A percentile compares a stretch with the other conserved stretches of the same genome.
Conservation (phyloP, 2,888 invertebrate species). For the Neoscelio sp. region DNA sequence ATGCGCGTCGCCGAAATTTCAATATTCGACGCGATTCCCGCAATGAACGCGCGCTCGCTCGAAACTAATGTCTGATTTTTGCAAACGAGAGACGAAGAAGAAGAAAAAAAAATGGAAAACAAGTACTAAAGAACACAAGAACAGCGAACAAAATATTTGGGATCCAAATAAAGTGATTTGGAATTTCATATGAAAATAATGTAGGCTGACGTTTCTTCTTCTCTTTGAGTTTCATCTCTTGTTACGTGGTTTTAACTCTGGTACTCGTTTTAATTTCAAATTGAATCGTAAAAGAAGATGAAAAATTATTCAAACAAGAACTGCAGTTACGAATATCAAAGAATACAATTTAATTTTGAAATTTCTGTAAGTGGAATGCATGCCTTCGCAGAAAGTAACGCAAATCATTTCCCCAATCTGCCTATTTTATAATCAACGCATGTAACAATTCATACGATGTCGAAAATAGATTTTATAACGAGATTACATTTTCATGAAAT, state of each 20-base stretch:
- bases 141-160: conserved; percentile 36
- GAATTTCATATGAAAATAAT: conserved; percentile 41
- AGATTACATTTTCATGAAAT: too few species aligned
- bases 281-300: conserved; percentile 47
- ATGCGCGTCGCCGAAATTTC: conserved; percentile 66
- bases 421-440: conserved; percentile 14
- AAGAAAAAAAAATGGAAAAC: background rate
- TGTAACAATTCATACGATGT: conserved; percentile 2
- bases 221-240: conserved; percentile 57
- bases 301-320: conserved; percentile 53
- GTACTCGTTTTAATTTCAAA: conserved; percentile 53
- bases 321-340: conserved; percentile 55
- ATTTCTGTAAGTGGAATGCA: conserved; percentile 37
- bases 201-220: conserved; percentile 17
- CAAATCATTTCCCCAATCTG: conserved; percentile 29
- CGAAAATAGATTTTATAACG: conserved; percentile 2
- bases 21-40: conserved; percentile 49
- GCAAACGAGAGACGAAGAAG: background rate
- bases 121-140: too few species aligned
- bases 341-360: conserved; percentile 41
- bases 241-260: conserved; percentile 48
- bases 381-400: conserved; percentile 19
- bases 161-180: conserved; percentile 55
- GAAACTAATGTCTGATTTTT: too few species aligned
- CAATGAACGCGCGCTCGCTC: background rate